A percentile compares a stretch with the other conserved stretches of the same genome.
phyloP scores from a whole-genome alignment of 2,888 invertebrate species.

The Limnephilus rhombicus region DNA sequence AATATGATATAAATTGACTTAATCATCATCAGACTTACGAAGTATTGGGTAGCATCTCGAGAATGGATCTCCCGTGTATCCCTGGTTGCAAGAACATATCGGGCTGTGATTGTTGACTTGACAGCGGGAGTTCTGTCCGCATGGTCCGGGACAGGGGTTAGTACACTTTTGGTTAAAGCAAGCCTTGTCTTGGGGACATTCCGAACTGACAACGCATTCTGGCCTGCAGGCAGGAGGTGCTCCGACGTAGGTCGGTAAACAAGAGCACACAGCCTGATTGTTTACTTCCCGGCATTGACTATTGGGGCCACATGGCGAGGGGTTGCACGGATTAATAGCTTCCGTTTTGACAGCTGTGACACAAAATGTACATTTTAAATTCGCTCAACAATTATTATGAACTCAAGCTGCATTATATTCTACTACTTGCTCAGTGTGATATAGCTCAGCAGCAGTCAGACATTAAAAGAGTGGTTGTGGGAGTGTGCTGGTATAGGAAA shows the following conservation, averaged over 20 bases:
- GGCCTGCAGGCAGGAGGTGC: slow-evolving; percentile 88
- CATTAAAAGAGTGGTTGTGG: background rate
- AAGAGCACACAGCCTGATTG: slow-evolving; percentile 86
- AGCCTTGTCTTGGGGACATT: slow-evolving; percentile 84
- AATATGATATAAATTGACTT: too few relatives aligned
- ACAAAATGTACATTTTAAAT: background rate
- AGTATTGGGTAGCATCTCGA: slow-evolving; percentile 79
- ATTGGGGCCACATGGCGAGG: slow-evolving; percentile 87
- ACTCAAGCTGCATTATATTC: background rate
- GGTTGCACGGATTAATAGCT: slow-evolving; percentile 79
- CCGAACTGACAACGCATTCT: slow-evolving; percentile 87
- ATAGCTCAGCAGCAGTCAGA: background rate
- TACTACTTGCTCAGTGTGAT: background rate
- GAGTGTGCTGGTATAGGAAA: background rate
- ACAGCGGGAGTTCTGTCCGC: slow-evolving; percentile 84
- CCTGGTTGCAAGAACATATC: slow-evolving; percentile 83
- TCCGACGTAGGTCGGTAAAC: slow-evolving; percentile 84
- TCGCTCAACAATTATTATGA: background rate
- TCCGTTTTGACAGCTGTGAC: slow-evolving; percentile 51
- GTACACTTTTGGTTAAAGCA: slow-evolving; percentile 87
- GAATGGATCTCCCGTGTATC: slow-evolving; percentile 84
- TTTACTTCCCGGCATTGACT: slow-evolving; percentile 85
- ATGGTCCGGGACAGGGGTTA: slow-evolving; percentile 86
- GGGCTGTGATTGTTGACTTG: slow-evolving; percentile 88
- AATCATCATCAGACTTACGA: slow-evolving; percentile 71